Evolutionary conservation across 2,888 invertebrate species (phyloP).

Genomic region (Dorcus hopei): DNA sequence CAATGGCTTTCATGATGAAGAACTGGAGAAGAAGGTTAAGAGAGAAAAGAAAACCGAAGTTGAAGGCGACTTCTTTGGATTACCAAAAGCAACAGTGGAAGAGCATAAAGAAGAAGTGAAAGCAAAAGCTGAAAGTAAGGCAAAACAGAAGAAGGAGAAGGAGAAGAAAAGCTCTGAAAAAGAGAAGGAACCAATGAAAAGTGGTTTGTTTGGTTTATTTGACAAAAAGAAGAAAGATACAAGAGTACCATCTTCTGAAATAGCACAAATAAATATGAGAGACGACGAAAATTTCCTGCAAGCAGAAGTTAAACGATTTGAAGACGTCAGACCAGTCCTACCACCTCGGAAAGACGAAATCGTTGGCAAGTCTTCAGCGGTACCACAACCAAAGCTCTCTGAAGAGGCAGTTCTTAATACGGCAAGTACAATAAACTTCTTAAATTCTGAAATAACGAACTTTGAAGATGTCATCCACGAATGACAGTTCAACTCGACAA

Average conservation of each 20-base stretch:
- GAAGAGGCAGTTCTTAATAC: neutral
- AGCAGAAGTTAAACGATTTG: too few relatives aligned
- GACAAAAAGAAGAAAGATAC: too few relatives aligned
- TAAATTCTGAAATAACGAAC: conserved; percentile 3
- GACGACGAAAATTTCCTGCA: too few relatives aligned
- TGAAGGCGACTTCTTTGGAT: conserved; percentile 21
- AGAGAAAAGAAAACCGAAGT: conserved; percentile 9
- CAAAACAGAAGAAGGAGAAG: conserved; percentile 17
- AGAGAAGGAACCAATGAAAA: too few relatives aligned
- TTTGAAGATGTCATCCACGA: conserved; percentile 4
- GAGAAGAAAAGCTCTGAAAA: too few relatives aligned
- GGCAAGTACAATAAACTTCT: conserved; percentile 1
- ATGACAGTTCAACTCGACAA: neutral
- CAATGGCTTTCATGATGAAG: neutral
- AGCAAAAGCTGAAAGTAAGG: conserved; percentile 12
- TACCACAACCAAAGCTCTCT: neutral
- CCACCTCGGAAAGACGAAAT: too few relatives aligned
- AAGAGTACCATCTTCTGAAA: too few relatives aligned
- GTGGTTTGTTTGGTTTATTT: too few relatives aligned
- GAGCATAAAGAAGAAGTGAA: neutral
- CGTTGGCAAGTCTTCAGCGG: conserved; percentile 12
- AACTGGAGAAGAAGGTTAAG: conserved; percentile 20
- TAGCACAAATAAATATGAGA: too few relatives aligned
- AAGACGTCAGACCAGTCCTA: too few relatives aligned
- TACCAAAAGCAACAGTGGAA: neutral